A percentile compares a stretch with the other conserved stretches of the same genome.
These are phyloP conservation scores for Aphyosemion australe DNA, from an alignment of 2,113 vertebrate species.

Conservation along the genomic window DNA sequence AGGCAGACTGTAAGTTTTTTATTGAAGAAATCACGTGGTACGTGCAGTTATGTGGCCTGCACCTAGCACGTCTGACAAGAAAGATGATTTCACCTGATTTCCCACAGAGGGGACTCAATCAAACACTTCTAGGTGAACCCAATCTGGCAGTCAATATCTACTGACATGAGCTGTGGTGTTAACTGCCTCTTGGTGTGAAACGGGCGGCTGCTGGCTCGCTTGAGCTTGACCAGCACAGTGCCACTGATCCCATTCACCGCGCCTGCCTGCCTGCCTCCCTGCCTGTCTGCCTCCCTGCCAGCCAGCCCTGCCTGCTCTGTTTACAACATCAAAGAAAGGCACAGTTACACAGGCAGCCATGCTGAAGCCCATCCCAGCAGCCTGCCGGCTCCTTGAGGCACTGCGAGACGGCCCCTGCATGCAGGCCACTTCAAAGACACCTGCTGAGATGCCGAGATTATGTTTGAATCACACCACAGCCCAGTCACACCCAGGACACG, in stretches of 20 bases:
- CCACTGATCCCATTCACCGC: slow-evolving; percentile 69
- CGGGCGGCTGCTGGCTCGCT: slow-evolving; percentile 64
- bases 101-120: slow-evolving; percentile 49
- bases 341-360: slow-evolving; percentile 65
- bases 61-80: slow-evolving; percentile 35
- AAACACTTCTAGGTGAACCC: slow-evolving; percentile 57
- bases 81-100: slow-evolving; percentile 66
- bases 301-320: slow-evolving; percentile 63
- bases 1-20: slow-evolving; percentile 42
- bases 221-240: slow-evolving; percentile 67
- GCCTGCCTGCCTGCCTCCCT: slow-evolving; percentile 43
- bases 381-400: slow-evolving; percentile 46
- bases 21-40: slow-evolving; percentile 24
- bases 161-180: slow-evolving; percentile 65
- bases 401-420: slow-evolving; percentile 57
- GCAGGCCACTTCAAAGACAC: slow-evolving; percentile 73
- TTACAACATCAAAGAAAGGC: slow-evolving; percentile 73
- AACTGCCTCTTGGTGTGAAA: slow-evolving; percentile 66
- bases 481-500: slow-evolving; percentile 28
- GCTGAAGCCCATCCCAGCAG: slow-evolving; percentile 69
- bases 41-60: slow-evolving; percentile 10
- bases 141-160: slow-evolving; percentile 73
- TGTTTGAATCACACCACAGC: slow-evolving; percentile 46
- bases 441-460: slow-evolving; percentile 66
- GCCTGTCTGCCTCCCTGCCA: slow-evolving; percentile 36